A percentile compares a stretch with the other conserved stretches of the same genome.
These are phyloP conservation scores for Ecliptopera silaceata DNA, from an alignment of 2,888 invertebrate genomes.

Conservation along the genomic window DNA sequence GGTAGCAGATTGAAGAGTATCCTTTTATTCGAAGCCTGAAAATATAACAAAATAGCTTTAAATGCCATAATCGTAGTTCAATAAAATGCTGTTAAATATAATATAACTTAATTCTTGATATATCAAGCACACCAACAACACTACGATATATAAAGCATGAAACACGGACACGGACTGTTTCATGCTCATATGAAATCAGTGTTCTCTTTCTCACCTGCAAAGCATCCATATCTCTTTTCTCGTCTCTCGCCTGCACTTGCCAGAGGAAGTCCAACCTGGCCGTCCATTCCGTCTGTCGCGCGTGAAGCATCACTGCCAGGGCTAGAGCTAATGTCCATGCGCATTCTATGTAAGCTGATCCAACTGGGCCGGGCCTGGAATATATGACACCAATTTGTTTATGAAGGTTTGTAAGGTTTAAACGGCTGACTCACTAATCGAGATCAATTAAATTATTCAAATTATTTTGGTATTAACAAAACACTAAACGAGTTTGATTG, in stretches of 20 bases:
- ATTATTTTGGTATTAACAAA: no score
- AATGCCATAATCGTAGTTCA: no score
- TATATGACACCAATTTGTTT: not conserved
- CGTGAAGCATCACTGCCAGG: slow-evolving; percentile 92
- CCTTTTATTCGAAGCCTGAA: slow-evolving; percentile 90
- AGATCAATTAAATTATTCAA: no score
- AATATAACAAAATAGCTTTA: not conserved
- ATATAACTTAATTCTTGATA: no score
- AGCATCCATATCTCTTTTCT: slow-evolving; percentile 96
- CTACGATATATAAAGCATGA: no score
- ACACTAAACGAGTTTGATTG: no score
- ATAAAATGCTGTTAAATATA: no score
- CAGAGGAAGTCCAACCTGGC: slow-evolving; percentile 91
- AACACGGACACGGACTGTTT: no score
- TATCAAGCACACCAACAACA: no score
- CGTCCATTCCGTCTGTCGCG: slow-evolving; percentile 94
- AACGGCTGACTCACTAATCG: no score
- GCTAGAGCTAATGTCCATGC: slow-evolving; percentile 93
- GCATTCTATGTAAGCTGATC: slow-evolving; percentile 90
- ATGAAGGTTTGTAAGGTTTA: no score
- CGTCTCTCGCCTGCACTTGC: slow-evolving; percentile 94
- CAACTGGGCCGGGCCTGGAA: slow-evolving; percentile 76
- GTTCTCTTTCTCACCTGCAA: slow-evolving; percentile 76
- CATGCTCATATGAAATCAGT: no score
- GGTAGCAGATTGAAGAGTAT: slow-evolving; percentile 95